A percentile compares a stretch with the other conserved stretches of the same genome.
phyloP scores from a whole-genome alignment of 2,888 invertebrate species.

The Euproctis similis region DNA sequence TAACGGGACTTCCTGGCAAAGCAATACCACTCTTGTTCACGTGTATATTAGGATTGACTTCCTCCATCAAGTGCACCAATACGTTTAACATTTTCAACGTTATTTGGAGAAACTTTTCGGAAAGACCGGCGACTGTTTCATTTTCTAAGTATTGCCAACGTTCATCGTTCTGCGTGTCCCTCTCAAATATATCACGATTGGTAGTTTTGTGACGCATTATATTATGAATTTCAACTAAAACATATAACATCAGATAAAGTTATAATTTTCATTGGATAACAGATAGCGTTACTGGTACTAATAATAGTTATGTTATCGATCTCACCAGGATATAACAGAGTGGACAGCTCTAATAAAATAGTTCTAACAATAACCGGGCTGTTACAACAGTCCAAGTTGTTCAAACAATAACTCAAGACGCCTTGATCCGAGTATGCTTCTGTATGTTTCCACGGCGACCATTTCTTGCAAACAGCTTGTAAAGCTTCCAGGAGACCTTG shows the following conservation, averaged over 20 bases:
- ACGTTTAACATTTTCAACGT: conserved; percentile 83
- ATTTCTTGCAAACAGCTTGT: conserved; percentile 78
- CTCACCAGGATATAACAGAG: conserved; percentile 58
- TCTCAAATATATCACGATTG: conserved; percentile 57
- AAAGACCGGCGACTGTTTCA: conserved; percentile 61
- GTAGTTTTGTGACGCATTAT: conserved; percentile 52
- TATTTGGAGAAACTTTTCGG: conserved; percentile 81
- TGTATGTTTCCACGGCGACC: conserved; percentile 80
- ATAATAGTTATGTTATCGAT: too few species aligned
- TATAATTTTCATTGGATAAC: too few species aligned
- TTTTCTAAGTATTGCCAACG: conserved; percentile 61
- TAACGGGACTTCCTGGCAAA: conserved; percentile 74
- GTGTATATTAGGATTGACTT: conserved; percentile 74
- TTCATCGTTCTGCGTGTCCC: conserved; percentile 44
- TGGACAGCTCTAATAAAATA: conserved; percentile 48
- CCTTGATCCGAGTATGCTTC: conserved; percentile 77
- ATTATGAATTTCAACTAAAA: conserved; percentile 63
- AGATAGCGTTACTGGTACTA: too few species aligned
- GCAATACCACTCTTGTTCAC: conserved; percentile 66
- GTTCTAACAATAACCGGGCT: conserved; percentile 43
- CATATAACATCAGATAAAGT: too few species aligned
- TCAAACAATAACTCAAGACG: conserved; percentile 49
- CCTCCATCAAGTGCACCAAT: conserved; percentile 84
- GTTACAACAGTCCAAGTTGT: conserved; percentile 51
- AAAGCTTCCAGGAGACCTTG: conserved; percentile 78